Conservation (phyloP, 92 coral and sea anemone genomes). For the Scolanthus callimorphus region DNA sequence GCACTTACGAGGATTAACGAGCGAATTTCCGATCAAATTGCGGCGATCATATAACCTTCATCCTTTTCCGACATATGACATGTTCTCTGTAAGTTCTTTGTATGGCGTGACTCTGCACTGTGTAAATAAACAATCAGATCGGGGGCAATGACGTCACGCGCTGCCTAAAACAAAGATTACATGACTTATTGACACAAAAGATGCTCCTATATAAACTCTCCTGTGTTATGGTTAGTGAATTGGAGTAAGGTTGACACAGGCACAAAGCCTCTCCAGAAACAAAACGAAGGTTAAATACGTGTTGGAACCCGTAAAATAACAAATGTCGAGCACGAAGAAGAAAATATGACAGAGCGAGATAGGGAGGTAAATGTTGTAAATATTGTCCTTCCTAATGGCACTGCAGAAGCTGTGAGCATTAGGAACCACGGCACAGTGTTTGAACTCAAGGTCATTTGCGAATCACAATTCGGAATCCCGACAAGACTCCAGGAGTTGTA, state of each 20-base stretch:
- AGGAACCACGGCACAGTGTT: constrained; percentile 26
- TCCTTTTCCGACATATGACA: too few relatives aligned
- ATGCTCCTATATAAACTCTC: too few relatives aligned
- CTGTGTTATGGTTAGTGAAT: background rate
- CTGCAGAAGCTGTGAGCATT: constrained; percentile 28
- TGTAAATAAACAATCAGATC: background rate
- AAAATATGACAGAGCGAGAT: background rate
- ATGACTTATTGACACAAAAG: too few relatives aligned
- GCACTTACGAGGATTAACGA: too few relatives aligned
- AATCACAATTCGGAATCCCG: constrained; percentile 67
- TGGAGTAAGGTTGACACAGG: background rate
- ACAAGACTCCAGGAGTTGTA: constrained; percentile 45
- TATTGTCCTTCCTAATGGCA: constrained; percentile 54
- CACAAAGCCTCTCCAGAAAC: background rate
- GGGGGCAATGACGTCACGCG: too few relatives aligned
- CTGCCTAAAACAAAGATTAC: too few relatives aligned
- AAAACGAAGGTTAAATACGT: background rate
- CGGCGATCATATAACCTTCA: too few relatives aligned
- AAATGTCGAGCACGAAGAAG: background rate
- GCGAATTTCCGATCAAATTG: too few relatives aligned
- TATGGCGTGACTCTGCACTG: background rate
- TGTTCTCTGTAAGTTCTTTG: too few relatives aligned
- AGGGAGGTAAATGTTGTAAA: constrained; percentile 21
- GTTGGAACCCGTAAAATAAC: too few relatives aligned
- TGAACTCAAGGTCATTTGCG: constrained; percentile 59